A percentile compares a stretch with the other conserved stretches of the same genome.
Evolutionary conservation across 2,113 vertebrate species (phyloP).

Genomic region (Ranitomeya variabilis): DNA sequence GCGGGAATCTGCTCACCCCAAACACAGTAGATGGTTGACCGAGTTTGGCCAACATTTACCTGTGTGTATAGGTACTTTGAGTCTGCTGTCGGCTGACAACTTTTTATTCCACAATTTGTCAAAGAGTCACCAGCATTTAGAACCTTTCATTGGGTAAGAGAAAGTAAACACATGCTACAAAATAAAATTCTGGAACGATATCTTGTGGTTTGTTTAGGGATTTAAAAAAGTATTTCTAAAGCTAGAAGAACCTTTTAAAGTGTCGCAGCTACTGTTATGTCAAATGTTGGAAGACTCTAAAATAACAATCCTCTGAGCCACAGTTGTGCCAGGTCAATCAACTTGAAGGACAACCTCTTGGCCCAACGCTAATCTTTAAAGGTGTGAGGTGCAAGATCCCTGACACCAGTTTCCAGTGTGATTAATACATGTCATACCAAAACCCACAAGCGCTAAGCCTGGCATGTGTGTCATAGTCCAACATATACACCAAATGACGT

Average conservation of each 20-base stretch:
- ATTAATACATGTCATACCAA: conserved; percentile 15
- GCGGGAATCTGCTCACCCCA: too few relatives aligned
- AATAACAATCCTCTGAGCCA: neutral
- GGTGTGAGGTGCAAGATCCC: conserved; percentile 14
- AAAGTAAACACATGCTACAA: too few relatives aligned
- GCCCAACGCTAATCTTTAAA: neutral
- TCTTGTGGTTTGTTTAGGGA: too few relatives aligned
- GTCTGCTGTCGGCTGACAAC: too few relatives aligned
- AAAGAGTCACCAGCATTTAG: too few relatives aligned
- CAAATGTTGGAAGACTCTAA: neutral
- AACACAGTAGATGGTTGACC: too few relatives aligned
- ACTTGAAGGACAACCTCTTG: neutral
- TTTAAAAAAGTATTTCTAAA: neutral
- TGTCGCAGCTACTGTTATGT: neutral
- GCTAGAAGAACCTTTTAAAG: neutral
- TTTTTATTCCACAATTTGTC: too few relatives aligned
- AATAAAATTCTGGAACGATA: too few relatives aligned
- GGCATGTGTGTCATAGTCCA: neutral
- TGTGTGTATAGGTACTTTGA: too few relatives aligned
- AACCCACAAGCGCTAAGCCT: neutral
- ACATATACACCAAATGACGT: neutral
- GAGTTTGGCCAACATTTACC: too few relatives aligned
- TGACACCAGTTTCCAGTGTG: neutral
- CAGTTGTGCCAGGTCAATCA: conserved; percentile 40
- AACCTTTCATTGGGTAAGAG: too few relatives aligned